Percentiles rank a stretch among this genome's conserved stretches.
Conservation (phyloP, 1,140 invertebrate species). For the Andricus grossulariae region DNA sequence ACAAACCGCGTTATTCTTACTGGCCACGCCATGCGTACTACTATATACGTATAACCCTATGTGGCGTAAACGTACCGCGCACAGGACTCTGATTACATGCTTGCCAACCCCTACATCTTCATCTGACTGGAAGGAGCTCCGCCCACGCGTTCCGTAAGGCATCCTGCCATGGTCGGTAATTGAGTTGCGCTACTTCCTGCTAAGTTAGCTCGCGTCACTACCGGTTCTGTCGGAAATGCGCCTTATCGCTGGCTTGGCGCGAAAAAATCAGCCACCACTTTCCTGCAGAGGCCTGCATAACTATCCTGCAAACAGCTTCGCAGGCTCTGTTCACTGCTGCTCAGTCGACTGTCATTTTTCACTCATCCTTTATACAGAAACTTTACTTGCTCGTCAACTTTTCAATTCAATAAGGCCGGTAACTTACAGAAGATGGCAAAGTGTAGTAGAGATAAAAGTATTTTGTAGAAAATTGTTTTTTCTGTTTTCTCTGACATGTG, state of each 20-base stretch:
- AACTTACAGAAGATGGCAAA: too few species aligned
- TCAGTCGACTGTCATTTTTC: too few species aligned
- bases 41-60: not conserved
- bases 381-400: too few species aligned
- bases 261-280: slow-evolving; percentile 37
- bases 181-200: slow-evolving; percentile 64
- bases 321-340: too few species aligned
- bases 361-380: too few species aligned
- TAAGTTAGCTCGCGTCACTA: slow-evolving; percentile 37
- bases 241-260: slow-evolving; percentile 48
- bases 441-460: too few species aligned
- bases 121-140: slow-evolving; percentile 52
- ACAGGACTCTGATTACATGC: slow-evolving; percentile 58
- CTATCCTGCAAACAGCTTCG: not conserved
- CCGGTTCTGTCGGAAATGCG: slow-evolving; percentile 47
- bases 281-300: slow-evolving; percentile 3
- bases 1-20: slow-evolving; percentile 64
- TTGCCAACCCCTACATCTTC: slow-evolving; percentile 60
- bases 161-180: slow-evolving; percentile 58
- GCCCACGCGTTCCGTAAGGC: slow-evolving; percentile 55
- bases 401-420: too few species aligned
- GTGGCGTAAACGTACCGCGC: slow-evolving; percentile 35
- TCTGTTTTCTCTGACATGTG: too few species aligned
- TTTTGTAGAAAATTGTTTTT: too few species aligned
- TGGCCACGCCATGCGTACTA: slow-evolving; percentile 55